Evolutionary conservation across 1,140 invertebrate genomes (phyloP), one percentile per base, ranked within the genome.

Genomic region (Drosophila auraria): DNA sequence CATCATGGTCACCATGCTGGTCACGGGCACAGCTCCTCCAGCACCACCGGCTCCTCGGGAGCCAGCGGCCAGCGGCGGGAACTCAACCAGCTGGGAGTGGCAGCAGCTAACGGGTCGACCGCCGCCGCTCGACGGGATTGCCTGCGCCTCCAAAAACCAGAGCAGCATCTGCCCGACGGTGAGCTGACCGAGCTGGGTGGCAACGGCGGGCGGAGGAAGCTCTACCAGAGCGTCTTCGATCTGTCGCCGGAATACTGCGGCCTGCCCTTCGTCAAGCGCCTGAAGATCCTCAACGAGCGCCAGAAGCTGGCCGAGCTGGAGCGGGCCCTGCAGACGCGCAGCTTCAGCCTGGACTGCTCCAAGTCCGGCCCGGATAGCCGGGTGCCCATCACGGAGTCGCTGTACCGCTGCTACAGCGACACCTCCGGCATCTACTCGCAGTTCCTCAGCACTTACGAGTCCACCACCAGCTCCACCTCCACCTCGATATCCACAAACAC

Each of bases 241-340:
- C 92, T 98, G 14, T 97, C 96, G n/a, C 97, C 97, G 0, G 97
- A 98, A 89, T 97, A 97, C 78, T 96, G 96, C 33, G 96, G 96
- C n/a, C 90, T 98, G 53, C 97, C 97, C 0, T 98, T 97, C 84
- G 97, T 98, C 2, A 97, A 97, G 93, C 97, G 97, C 77, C 92
- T 98, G 44, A 97, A 97, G 94, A 97, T 98, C 61, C 93, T 98
- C 15, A 97, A 98, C 91, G 97, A 98, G 93, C 94, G 97, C 15
- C 97, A 98, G 91, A 97, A 97, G 93, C 92, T 97, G 40, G 97
- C 96, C 17, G 96, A 97, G 89, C 92, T 97, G 30, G 96, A 97
- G 86, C 95, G 95, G 78, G 96, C 95, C 3, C 95, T 96, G 2
- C 95, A 95, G 86, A 94, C 95, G 36, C 94, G 97, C 59, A 97